Conservation (phyloP, 2,113 vertebrate species). For the Spea multiplicata region DNA sequence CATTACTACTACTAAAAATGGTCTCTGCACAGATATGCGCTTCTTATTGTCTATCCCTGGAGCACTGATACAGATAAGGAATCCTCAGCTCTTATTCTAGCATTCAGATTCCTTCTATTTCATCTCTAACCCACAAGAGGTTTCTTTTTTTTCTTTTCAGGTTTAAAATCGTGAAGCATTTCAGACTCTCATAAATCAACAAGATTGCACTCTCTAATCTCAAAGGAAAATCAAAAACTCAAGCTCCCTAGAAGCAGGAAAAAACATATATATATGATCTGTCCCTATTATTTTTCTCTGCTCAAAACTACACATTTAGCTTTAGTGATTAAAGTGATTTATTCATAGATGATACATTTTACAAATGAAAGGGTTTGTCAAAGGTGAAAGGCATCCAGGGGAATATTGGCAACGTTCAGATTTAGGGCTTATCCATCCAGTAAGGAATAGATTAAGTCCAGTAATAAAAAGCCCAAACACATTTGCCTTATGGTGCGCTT, state of each 20-base stretch:
- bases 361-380: background rate
- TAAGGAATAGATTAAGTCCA: too few relatives aligned
- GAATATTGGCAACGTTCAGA: slow-evolving; percentile 10
- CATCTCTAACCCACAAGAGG: slow-evolving; percentile 30
- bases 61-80: background rate
- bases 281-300: slow-evolving; percentile 4
- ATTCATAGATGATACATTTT: background rate
- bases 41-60: background rate
- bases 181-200: slow-evolving; percentile 38
- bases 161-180: slow-evolving; percentile 23
- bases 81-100: slow-evolving; percentile 1
- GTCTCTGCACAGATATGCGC: background rate
- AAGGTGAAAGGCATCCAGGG: background rate
- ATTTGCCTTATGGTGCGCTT: too few relatives aligned
- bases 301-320: slow-evolving; percentile 1
- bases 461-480: too few relatives aligned
- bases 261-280: background rate
- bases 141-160: slow-evolving; percentile 2
- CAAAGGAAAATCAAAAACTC: slow-evolving; percentile 23
- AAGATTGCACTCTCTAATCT: slow-evolving; percentile 21
- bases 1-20: too few relatives aligned
- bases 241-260: background rate
- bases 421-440: background rate
- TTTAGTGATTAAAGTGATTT: background rate
- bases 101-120: background rate